These are phyloP conservation scores for Allolobophora icterica DNA, from an alignment of 2,888 invertebrate species.

Conservation along the genomic window DNA sequence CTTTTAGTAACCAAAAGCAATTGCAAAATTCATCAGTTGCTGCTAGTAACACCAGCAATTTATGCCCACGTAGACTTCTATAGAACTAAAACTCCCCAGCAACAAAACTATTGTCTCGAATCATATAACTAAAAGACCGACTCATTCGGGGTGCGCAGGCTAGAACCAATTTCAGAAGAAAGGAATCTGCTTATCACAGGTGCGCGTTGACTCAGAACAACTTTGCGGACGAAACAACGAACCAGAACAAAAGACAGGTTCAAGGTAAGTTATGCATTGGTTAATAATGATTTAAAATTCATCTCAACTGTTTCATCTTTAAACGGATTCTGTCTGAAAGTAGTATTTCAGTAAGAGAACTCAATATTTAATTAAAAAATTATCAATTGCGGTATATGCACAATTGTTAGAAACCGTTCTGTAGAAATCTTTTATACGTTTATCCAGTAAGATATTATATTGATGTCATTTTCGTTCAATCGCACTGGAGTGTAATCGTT, in stretches of 20 bases:
- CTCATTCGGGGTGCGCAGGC: neutral
- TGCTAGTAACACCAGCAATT: neutral
- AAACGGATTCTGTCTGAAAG: neutral
- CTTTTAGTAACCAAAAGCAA: neutral
- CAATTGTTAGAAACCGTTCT: neutral
- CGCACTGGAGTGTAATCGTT: neutral
- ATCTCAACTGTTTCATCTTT: neutral
- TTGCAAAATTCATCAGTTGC: neutral
- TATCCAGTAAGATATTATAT: no score
- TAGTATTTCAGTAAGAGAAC: neutral
- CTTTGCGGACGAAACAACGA: neutral
- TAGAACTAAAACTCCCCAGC: neutral
- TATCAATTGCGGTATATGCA: neutral
- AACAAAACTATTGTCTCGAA: neutral
- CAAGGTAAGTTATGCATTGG: neutral
- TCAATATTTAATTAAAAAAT: neutral
- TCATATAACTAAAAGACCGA: neutral
- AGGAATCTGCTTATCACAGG: neutral
- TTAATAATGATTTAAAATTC: neutral
- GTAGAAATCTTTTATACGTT: neutral
- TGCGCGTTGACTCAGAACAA: neutral
- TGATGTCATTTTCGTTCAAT: neutral
- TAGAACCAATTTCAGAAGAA: neutral
- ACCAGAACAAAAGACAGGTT: neutral
- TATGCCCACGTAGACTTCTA: neutral